Evolutionary conservation across 1,140 invertebrate genomes (phyloP), one percentile per base, ranked within the genome.

Genomic region (Brachionus manjavacas): DNA sequence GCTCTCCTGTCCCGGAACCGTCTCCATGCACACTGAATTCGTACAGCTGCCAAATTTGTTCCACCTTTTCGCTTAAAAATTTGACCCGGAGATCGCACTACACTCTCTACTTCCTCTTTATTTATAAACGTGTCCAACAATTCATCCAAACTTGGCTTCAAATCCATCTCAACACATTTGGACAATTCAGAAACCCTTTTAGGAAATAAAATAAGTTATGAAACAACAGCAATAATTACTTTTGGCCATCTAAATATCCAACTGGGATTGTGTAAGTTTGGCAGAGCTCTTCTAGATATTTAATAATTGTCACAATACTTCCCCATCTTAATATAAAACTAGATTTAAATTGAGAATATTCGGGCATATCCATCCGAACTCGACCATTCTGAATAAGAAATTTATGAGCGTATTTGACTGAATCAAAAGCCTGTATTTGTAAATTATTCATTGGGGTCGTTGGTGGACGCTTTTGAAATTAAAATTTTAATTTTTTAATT

Each of bases 161-260:
- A 86, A 74, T 89, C 89, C 79, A 89, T 84, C 43, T 89, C 88
- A 87, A 87, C 88, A 85, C 88, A 88, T 74, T 87, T 81, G 3
- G 89, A 85, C 8, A 89, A 84, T 83, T 89, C 89, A 55, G 88
- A 88, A 9, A 89, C 81, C 85, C 88, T 89, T 2, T 11, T 49
- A 14, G 20, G 43, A 49, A 23, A 35, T n/a, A 23, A 60, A 60
- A 60, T 60, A 60, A 6, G 0, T 60, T 0, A 60, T 9, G 16
- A 52, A 52, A 35, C 31, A 35, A 6, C 1, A 35, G 7, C 0
- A 46, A 49, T n/a, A 23, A 12, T 60, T 80, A 80, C 89, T 86
- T 88, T 80, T 89, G 88, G 85, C 89, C 89, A 87, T 89, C 87
- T 23, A 89, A 86, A 85, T 89, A 89, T 55, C 88, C 89, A n/a